Evolutionary conservation across 2,113 vertebrate species (phyloP), one percentile per base, ranked within the genome.

Genomic region (Zosterops hypoxanthus): DNA sequence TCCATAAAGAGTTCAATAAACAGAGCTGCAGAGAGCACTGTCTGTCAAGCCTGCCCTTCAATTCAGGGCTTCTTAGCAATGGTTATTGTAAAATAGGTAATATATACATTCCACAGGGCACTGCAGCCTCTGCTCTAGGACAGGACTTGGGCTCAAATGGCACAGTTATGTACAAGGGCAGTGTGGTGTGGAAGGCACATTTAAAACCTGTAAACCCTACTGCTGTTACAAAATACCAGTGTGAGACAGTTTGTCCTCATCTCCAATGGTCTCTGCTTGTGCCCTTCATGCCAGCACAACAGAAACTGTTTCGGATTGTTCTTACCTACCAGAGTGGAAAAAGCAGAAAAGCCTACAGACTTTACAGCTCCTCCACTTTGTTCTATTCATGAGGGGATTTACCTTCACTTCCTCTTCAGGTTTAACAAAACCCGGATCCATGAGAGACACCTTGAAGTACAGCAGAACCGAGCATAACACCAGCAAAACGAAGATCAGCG

Each of bases 351-450:
- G 6, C 50, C 49, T 73, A 42, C 2, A 21, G 46, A 39, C 34
- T 65, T 72, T 24, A 80, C 4, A 93, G 13, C 49, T 65, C 31
- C 60, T 28, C 9, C 14, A 6, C 34, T 17, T 49, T 39, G 12
- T 56, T 89, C 66, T 53, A 4, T 25, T 57, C 15, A 8, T 4
- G 5, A 70, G 34, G 25, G 5, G 20, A 65, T 61, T 8, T 93
- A 97, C 97, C 94, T 97, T 55, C 9, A 2, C 36, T 12, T 92
- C 96, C 11, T 92, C 92, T 33, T 99, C 98, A 49, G 98, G 63
- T 46, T 97, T 89, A 57, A 99, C 99, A 49, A 99, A 99, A 14
- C 99, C 99, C 0, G 99, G 99, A 85, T 99, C 99, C 99, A 99
- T 99, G 56, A 99, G 98, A 4, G 99, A 99, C n/a, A 99, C 99